Evolutionary conservation across 2,888 invertebrate species (phyloP).

Genomic region (Lepetodrilus schrolli): DNA sequence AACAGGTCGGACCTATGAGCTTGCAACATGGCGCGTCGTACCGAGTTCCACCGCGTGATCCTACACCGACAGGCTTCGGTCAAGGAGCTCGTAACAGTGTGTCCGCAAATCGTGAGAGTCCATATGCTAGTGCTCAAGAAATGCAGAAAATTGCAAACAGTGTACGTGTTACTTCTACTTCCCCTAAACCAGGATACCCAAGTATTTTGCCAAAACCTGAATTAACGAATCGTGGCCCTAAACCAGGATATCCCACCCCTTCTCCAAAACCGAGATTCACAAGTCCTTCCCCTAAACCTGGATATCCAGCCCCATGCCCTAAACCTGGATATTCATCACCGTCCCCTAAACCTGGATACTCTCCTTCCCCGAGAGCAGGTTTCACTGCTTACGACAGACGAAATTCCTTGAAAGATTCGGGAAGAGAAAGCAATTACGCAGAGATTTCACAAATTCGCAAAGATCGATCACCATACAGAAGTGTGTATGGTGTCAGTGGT

Average conservation of each 20-base stretch:
- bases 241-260: conserved; percentile 29
- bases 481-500: background rate
- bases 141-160: conserved; percentile 8
- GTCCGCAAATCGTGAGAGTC: background rate
- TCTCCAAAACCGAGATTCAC: conserved; percentile 10
- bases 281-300: conserved; percentile 22
- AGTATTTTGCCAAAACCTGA: background rate
- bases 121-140: background rate
- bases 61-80: background rate
- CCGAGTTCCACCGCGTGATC: background rate
- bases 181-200: background rate
- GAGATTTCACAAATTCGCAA: conserved; percentile 23
- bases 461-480: conserved; percentile 21
- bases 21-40: background rate
- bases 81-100: background rate
- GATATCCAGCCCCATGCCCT: conserved; percentile 33
- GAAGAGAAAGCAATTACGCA: conserved; percentile 24
- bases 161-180: background rate
- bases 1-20: background rate
- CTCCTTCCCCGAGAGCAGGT: background rate
- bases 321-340: background rate
- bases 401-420: background rate
- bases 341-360: background rate
- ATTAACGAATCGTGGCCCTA: conserved; percentile 17
- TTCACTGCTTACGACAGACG: background rate